These are phyloP conservation scores for Ischnus inquisitorius DNA, from an alignment of 2,888 invertebrate species.

Conservation along the genomic window DNA sequence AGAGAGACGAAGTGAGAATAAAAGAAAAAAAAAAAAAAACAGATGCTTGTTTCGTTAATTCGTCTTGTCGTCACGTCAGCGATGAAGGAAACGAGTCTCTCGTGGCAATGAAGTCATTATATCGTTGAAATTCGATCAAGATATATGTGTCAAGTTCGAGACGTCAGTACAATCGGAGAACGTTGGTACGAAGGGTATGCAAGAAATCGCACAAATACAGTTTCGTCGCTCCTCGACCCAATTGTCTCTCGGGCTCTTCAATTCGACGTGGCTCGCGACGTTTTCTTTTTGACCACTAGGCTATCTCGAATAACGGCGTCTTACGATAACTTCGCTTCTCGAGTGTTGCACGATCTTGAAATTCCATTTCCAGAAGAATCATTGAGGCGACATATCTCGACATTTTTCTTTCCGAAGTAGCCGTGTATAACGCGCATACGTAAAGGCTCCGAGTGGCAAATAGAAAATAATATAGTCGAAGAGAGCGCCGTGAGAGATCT, in stretches of 20 bases:
- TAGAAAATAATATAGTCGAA: slow-evolving; percentile 7
- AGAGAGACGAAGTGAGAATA: slow-evolving; percentile 5
- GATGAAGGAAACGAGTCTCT: slow-evolving; percentile 22
- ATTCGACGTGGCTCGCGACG: background rate
- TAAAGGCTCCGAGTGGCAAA: too few species aligned
- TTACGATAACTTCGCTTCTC: background rate
- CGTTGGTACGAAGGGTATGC: slow-evolving; percentile 6
- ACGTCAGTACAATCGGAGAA: background rate
- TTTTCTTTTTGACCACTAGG: background rate
- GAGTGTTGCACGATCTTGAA: background rate
- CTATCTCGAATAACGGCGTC: slow-evolving; percentile 25
- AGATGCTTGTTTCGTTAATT: slow-evolving; percentile 19
- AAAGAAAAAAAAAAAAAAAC: slow-evolving; percentile 15
- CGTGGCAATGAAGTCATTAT: slow-evolving; percentile 28
- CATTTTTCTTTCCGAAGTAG: background rate
- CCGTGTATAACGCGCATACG: background rate
- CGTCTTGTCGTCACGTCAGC: slow-evolving; percentile 9
- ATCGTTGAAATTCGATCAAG: slow-evolving; percentile 5
- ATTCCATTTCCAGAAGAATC: slow-evolving; percentile 1
- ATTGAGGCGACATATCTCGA: background rate
- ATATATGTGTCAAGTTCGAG: slow-evolving; percentile 2
- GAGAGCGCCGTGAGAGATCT: slow-evolving; percentile 29
- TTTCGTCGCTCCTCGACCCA: slow-evolving; percentile 25
- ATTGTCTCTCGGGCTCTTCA: slow-evolving; percentile 4
- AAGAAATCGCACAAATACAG: background rate